phyloP scores from a whole-genome alignment of 2,113 vertebrate genomes.

The Cepphus grylle region DNA sequence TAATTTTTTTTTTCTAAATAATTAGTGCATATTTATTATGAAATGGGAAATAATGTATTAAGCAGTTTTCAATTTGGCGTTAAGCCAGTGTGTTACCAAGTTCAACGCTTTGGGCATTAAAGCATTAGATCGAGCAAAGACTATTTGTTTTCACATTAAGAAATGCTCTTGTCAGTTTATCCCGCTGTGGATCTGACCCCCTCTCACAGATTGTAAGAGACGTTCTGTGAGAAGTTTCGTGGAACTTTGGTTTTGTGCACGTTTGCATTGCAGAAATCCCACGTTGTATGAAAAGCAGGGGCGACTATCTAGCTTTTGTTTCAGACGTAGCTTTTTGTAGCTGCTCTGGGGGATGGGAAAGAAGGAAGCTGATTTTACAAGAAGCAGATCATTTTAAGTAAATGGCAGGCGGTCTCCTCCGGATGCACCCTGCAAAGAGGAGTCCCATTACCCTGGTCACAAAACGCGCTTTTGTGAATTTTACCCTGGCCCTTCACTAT shows the following conservation, averaged over 20 bases:
- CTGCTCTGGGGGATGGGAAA: background rate
- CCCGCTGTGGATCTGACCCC: background rate
- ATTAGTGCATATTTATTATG: background rate
- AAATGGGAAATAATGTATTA: background rate
- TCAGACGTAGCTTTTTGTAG: background rate
- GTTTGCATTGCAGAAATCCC: background rate
- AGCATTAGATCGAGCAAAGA: background rate
- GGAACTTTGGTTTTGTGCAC: background rate
- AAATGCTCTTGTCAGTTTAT: background rate
- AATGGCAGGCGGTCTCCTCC: background rate
- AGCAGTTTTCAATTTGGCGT: background rate
- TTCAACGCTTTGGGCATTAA: background rate
- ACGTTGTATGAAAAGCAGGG: background rate
- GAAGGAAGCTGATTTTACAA: background rate
- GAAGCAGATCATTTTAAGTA: background rate
- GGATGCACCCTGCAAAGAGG: background rate
- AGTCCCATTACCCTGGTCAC: background rate
- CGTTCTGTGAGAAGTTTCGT: background rate
- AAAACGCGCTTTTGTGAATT: background rate
- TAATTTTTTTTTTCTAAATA: background rate
- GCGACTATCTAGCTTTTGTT: background rate
- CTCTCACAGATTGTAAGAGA: background rate
- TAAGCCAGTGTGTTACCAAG: accelerated
- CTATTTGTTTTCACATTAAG: background rate
- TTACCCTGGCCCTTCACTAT: background rate